Evolutionary conservation across 2,797 vertebrate species (phyloP).

Genomic region (Neostethus bicornis): DNA sequence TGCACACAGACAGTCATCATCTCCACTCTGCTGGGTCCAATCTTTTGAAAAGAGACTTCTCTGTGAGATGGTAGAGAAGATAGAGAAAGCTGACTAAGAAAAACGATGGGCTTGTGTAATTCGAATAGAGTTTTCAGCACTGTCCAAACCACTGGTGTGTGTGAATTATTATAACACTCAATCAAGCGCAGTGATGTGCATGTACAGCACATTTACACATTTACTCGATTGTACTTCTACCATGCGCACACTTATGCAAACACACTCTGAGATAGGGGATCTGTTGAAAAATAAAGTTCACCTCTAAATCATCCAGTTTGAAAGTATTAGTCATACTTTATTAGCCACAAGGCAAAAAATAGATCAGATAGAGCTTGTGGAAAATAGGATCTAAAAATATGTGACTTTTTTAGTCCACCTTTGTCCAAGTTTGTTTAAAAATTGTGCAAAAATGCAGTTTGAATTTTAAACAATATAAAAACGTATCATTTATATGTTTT

Average conservation of each 20-base stretch:
- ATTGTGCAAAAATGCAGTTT: background rate
- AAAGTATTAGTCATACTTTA: background rate
- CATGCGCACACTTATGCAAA: background rate
- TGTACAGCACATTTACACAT: background rate
- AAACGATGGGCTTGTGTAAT: conserved; percentile 18
- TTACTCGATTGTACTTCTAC: background rate
- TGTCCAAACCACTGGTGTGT: conserved; percentile 11
- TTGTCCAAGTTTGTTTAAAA: too few species aligned
- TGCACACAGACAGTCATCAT: conserved; percentile 12
- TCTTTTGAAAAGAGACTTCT: conserved; percentile 15
- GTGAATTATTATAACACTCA: conserved; percentile 17
- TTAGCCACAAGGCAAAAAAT: background rate
- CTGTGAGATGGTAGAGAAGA: conserved; percentile 16
- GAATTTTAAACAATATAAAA: background rate
- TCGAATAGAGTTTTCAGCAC: conserved; percentile 8
- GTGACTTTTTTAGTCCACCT: too few species aligned
- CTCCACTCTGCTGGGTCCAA: conserved; percentile 6
- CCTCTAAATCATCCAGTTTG: background rate
- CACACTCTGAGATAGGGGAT: background rate
- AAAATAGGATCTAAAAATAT: too few species aligned
- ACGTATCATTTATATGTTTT: background rate
- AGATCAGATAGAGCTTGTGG: background rate
- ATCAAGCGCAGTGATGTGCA: background rate
- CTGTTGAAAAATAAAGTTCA: background rate
- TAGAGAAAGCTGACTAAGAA: conserved; percentile 11